Percentiles rank a stretch among this genome's conserved stretches.
Conservation (phyloP, 2,797 vertebrate genomes). For the Setipinna tenuifilis region DNA sequence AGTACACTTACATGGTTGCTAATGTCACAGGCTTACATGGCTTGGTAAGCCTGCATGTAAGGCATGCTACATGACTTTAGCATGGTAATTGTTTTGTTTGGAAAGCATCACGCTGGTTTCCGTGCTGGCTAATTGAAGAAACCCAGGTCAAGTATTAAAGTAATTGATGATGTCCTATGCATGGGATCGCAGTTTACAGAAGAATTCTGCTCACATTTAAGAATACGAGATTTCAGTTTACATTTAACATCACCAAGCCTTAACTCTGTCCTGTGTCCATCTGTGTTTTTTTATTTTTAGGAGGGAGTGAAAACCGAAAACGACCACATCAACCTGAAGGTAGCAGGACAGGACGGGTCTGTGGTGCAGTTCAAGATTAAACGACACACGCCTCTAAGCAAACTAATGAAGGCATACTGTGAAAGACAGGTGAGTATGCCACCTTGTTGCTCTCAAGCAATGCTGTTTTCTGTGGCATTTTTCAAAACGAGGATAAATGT, state of each 20-base stretch:
- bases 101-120: not conserved
- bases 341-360: constrained; percentile 90
- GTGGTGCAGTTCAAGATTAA: constrained; percentile 96
- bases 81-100: not conserved
- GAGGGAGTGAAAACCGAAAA: constrained; percentile 93
- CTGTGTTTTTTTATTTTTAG: constrained; percentile 61
- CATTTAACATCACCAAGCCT: not conserved
- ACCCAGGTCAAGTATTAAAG: not conserved
- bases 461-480: not conserved
- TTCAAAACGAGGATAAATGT: not conserved
- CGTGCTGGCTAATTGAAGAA: not conserved
- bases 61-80: not conserved
- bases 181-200: not conserved
- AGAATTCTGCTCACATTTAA: not conserved
- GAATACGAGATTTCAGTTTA: not conserved
- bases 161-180: not conserved
- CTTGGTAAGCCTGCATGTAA: not conserved
- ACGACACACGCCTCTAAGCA: constrained; percentile 91
- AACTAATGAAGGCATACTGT: constrained; percentile 95
- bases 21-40: not conserved
- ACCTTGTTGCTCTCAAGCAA: not conserved
- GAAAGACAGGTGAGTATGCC: constrained; percentile 86
- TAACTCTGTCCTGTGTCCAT: too few relatives aligned
- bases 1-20: not conserved
- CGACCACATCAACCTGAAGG: constrained; percentile 93